Base-by-base conservation (phyloP, 1,140 invertebrate genomes). In the Danaus plexippus region DNA sequence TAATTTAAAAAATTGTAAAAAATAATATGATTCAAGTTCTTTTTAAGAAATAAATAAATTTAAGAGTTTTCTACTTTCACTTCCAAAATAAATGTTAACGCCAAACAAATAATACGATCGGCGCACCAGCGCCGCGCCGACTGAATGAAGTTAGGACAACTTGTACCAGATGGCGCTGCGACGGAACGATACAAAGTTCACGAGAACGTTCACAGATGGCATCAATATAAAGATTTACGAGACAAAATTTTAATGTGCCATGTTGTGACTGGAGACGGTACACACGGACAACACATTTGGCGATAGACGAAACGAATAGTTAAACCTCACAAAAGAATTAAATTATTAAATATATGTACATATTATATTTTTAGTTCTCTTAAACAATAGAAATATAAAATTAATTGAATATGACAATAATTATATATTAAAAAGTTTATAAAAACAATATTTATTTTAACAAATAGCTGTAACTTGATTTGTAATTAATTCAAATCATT, bases 171-270 rank as follows among this genome's bases (percentile, higher is more conserved):
- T 32, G 22, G 22, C 22, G 22, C 22, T 32, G 22, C 7, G 2
- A 32, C 7, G 2, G 7, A 32, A 32, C 7, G 7, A 32, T 32
- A 32, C 22, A 32, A 32, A 32, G 22, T 32, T 32, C 7, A 52
- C n/a, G 10, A 9, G 6, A 11, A 13, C 7, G 44, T 52, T 11
- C 12, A 42, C 43, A 11, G 41, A 54, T 57, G 59, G 63, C 57
- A 67, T 65, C 61, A 63, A 60, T 66, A 62, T 65, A 64, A 67
- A 58, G 61, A 63, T 64, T 40, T 1, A 45, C 15, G 15, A 48
- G 47, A 47, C 46, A 44, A 57, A 45, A 73, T 78, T 80, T 80
- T 83, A 83, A 83, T 83, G 80, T 83, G 77, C 70, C 69, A 75
- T 83, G 80, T 80, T 76, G 71, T 67, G 48, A 68, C 47, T 47